Percentiles rank a stretch among this genome's conserved stretches.
Conservation (phyloP, 2,888 invertebrate species). For the Tachina fera region DNA sequence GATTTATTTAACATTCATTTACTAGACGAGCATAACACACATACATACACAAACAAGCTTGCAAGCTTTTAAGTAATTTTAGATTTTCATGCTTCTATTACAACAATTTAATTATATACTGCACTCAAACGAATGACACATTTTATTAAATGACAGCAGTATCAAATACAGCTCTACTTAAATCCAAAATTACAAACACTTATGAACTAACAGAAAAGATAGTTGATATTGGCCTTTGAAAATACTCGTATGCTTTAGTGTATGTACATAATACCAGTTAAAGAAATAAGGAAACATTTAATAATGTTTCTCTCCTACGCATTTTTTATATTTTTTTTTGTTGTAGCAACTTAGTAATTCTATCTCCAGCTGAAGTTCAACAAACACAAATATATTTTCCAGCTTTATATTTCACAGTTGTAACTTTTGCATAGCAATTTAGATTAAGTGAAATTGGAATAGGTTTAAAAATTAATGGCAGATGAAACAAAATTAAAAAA, state of each 20-base stretch:
- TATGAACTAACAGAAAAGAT: neutral
- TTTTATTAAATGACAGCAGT: conserved; percentile 39
- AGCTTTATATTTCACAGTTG: neutral
- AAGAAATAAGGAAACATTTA: neutral
- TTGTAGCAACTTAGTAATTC: neutral
- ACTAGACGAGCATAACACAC: no score
- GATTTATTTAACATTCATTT: conserved; percentile 17
- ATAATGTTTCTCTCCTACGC: neutral
- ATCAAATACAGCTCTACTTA: neutral
- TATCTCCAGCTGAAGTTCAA: conserved; percentile 2
- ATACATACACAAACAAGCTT: conserved; percentile 20
- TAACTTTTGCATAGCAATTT: neutral
- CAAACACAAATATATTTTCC: neutral
- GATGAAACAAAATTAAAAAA: no score
- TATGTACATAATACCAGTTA: neutral
- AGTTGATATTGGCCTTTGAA: neutral
- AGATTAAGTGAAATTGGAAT: conserved; percentile 25
- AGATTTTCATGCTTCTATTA: conserved; percentile 54
- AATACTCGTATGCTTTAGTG: neutral
- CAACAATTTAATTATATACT: conserved; percentile 64
- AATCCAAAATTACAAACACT: neutral
- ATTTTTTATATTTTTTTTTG: neutral
- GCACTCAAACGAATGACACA: conserved; percentile 62
- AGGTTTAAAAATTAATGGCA: neutral
- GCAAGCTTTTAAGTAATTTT: conserved; percentile 57